Evolutionary conservation across 2,797 vertebrate genomes (phyloP).

Genomic region (Acrocephalus scirpaceus): DNA sequence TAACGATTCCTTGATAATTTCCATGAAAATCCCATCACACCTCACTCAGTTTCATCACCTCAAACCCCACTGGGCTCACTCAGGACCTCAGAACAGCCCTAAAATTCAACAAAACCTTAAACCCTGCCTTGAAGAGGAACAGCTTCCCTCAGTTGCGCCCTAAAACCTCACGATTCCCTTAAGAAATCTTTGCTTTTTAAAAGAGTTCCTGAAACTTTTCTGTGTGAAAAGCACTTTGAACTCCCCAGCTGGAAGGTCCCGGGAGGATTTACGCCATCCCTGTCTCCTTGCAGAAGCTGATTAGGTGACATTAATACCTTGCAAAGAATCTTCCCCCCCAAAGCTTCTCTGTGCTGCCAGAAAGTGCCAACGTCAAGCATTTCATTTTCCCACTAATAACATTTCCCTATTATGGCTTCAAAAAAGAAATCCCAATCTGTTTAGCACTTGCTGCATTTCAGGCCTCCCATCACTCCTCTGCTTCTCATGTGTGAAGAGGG

Average conservation of each 20-base stretch:
- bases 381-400: neutral
- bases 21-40: neutral
- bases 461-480: neutral
- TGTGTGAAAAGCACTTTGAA: neutral
- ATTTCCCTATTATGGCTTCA: neutral
- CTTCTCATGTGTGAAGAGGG: neutral
- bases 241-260: neutral
- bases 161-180: neutral
- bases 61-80: neutral
- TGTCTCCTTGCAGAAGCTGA: neutral
- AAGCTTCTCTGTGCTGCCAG: neutral
- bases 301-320: neutral
- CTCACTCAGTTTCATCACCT: rapidly evolving
- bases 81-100: neutral
- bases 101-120: neutral
- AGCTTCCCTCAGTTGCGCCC: neutral
- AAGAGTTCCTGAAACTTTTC: neutral
- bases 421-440: neutral
- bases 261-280: neutral
- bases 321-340: neutral
- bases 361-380: neutral
- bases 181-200: neutral
- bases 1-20: neutral
- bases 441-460: neutral
- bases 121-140: neutral